Evolutionary conservation across 2,113 vertebrate genomes (phyloP).

Genomic region (Ctenomys sociabilis): DNA sequence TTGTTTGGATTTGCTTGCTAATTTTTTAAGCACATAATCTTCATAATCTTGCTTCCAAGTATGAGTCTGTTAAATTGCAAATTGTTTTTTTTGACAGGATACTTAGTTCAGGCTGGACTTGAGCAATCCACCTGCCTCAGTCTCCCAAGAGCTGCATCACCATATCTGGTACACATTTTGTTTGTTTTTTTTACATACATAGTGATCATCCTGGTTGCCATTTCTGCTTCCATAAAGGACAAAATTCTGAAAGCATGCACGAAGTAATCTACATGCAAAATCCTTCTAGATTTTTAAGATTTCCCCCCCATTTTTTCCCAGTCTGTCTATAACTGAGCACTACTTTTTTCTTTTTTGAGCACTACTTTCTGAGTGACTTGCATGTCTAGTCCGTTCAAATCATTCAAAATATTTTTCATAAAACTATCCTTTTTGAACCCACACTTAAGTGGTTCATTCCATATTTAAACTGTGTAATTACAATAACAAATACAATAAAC

Average conservation of each 20-base stretch:
- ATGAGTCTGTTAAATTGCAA: not conserved
- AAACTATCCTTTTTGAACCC: conserved; percentile 10
- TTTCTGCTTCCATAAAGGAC: not conserved
- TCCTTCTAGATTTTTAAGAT: not conserved
- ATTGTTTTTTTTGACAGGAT: not conserved
- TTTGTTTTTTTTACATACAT: not conserved
- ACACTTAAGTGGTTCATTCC: not conserved
- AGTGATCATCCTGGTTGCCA: not conserved
- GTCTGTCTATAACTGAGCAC: conserved; percentile 2
- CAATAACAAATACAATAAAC: not conserved
- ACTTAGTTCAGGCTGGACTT: not conserved
- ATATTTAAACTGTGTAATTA: not conserved
- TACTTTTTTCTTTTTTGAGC: conserved; percentile 13
- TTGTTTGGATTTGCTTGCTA: not conserved
- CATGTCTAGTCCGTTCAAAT: not conserved
- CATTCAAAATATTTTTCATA: conserved; percentile 39
- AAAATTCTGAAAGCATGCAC: conserved; percentile 44
- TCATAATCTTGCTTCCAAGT: not conserved
- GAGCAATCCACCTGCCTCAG: not conserved
- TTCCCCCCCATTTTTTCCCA: not conserved
- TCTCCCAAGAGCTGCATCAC: not conserved
- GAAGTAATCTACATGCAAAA: not conserved
- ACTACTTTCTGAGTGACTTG: conserved; percentile 20
- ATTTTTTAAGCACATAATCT: not conserved
- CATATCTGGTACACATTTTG: not conserved